Base-by-base conservation (phyloP, 2,797 vertebrate genomes). In the Chloroceryle amazona region DNA sequence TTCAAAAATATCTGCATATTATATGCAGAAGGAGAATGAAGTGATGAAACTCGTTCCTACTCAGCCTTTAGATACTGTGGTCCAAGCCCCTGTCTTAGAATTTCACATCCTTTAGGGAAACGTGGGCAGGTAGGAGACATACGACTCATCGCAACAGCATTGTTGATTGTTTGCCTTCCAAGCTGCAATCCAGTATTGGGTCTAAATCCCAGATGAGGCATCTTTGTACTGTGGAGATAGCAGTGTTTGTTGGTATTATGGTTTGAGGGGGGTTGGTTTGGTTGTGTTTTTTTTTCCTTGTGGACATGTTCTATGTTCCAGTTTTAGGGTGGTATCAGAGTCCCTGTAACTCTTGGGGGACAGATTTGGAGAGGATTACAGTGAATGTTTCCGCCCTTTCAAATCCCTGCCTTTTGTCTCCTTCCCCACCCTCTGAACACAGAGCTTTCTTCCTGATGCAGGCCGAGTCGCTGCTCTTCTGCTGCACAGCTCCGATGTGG, bases 401-500 rank as follows among this genome's bases (percentile, higher is more conserved):
- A 16, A 6, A 1, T 51, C 10, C 11, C 28, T 92, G 39, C 3
- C 42, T 68, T 42, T 57, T 62, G 17, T 31, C 29, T 51, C 39
- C 18, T 55, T 76, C 44, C 3, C 21, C 0, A 1, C n/a, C 37
- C 44, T 66, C 47, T n/a, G 42, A 42, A 23, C 11, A 13, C 13
- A 11, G 33, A 23, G 37, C 11, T 51, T 83, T 33, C 39, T 28
- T 73, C 25, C 41, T 28, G 25, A 58, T 22, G 2, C 4, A 11
- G 18, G 13, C 4, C 1, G 3, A 31, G 4, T 6, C 26, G 17
- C 18, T 22, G n/a, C 26, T 60, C 46, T 67, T 42, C 14, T n/a
- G 58, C 33, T 10, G 41, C 16, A 1, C 12, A 1, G 29, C 46
- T 76, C 15, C 21, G 17, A 2, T 13, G 7, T 0, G 17, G 10